A percentile compares a stretch with the other conserved stretches of the same genome.
Conservation (phyloP, 2,888 invertebrate genomes). For the Brenthis hecate region DNA sequence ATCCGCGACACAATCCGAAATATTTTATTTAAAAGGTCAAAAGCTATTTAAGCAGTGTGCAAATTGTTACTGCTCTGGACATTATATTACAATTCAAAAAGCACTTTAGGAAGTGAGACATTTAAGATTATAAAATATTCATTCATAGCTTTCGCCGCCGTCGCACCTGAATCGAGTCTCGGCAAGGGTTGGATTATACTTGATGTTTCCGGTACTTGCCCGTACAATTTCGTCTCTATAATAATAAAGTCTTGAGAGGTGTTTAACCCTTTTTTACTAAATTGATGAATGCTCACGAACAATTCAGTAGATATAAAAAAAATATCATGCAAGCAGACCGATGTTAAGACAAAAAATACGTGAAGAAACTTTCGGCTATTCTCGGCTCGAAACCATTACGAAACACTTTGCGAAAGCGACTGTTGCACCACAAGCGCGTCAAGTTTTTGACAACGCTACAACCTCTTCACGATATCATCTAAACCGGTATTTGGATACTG, state of each 20-base stretch:
- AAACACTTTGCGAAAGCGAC: conserved; percentile 72
- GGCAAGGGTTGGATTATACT: conserved; percentile 27
- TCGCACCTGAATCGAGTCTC: conserved; percentile 26
- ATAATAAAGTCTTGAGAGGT: conserved; percentile 13
- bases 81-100: conserved; percentile 16
- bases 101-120: conserved; percentile 21
- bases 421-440: conserved; percentile 57
- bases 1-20: too few relatives aligned
- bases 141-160: conserved; percentile 28
- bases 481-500: conserved; percentile 43
- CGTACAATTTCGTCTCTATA: conserved; percentile 23
- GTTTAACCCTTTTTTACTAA: conserved; percentile 1
- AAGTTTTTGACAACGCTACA: conserved; percentile 49
- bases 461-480: conserved; percentile 45
- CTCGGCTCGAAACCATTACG: conserved; percentile 65
- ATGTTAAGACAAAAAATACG: conserved; percentile 58
- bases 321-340: conserved; percentile 35
- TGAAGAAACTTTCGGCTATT: conserved; percentile 71
- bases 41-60: not conserved
- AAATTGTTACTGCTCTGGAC: conserved; percentile 14
- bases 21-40: too few relatives aligned
- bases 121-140: conserved; percentile 34
- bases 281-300: not conserved
- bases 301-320: conserved; percentile 19
- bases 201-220: conserved; percentile 30